Evolutionary conservation across 2,888 invertebrate genomes (phyloP).

Genomic region (Gymnosoma rotundatum): DNA sequence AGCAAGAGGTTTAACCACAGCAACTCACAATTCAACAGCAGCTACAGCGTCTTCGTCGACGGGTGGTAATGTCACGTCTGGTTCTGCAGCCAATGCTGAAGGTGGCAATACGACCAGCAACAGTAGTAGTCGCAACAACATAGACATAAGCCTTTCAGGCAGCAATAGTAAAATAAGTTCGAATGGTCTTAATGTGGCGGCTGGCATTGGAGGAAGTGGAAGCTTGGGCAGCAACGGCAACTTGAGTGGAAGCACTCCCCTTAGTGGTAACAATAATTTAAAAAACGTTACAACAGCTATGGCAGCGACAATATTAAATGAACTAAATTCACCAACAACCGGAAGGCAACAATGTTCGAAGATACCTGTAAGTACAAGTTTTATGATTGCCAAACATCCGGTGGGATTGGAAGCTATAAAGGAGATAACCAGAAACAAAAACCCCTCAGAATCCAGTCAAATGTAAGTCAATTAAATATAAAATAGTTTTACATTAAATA

Average conservation of each 20-base stretch:
- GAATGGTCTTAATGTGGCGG: conserved; percentile 73
- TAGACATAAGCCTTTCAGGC: conserved; percentile 79
- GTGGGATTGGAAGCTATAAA: conserved; percentile 91
- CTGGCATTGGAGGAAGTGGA: conserved; percentile 73
- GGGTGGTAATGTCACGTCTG: conserved; percentile 72
- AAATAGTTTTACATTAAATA: background rate
- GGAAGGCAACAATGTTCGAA: conserved; percentile 74
- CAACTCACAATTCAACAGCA: conserved; percentile 71
- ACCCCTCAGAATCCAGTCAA: conserved; percentile 83
- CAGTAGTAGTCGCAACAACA: conserved; percentile 79
- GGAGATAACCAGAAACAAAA: conserved; percentile 87
- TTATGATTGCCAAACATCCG: conserved; percentile 84
- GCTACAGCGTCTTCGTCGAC: conserved; percentile 70
- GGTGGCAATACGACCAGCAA: conserved; percentile 75
- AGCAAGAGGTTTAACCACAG: conserved; percentile 75
- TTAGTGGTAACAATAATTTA: conserved; percentile 77
- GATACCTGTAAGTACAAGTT: conserved; percentile 81
- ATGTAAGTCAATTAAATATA: conserved; percentile 77
- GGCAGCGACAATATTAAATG: conserved; percentile 74
- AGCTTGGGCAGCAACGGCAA: conserved; percentile 78
- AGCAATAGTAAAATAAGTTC: conserved; percentile 81
- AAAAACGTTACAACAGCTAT: conserved; percentile 71
- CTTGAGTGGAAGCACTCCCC: conserved; percentile 78
- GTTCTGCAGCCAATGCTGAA: conserved; percentile 71
- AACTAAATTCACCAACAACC: conserved; percentile 75